phyloP scores from a whole-genome alignment of 2,888 invertebrate species.

The Synergus japonicus region DNA sequence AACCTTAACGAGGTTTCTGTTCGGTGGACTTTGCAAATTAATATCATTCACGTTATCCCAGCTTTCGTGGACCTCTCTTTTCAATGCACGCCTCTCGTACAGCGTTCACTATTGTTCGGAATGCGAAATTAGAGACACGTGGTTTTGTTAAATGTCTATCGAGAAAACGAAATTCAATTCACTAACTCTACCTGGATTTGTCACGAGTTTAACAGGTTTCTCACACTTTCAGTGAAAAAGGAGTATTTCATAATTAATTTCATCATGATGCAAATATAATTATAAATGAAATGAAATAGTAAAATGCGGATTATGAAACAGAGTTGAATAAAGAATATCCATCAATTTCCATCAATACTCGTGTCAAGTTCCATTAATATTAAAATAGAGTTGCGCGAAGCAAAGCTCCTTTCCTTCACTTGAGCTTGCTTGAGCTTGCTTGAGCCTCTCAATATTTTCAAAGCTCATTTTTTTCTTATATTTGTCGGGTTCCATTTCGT shows the following conservation, averaged over 20 bases:
- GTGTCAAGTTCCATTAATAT: neutral
- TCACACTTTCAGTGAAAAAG: neutral
- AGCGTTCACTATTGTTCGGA: constrained; percentile 31
- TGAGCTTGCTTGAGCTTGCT: neutral
- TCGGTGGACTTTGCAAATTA: constrained; percentile 55
- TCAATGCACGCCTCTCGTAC: constrained; percentile 23
- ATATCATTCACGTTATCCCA: constrained; percentile 49
- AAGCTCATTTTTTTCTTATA: neutral
- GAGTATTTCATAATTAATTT: neutral
- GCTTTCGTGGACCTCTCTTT: constrained; percentile 24
- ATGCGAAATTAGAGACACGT: constrained; percentile 33
- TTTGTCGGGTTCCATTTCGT: neutral
- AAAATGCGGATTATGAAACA: neutral
- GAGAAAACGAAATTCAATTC: constrained; percentile 31
- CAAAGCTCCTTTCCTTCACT: neutral
- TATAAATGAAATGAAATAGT: neutral
- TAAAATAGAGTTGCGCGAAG: neutral
- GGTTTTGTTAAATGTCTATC: constrained; percentile 34
- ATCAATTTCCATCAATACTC: neutral
- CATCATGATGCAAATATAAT: neutral
- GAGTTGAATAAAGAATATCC: neutral
- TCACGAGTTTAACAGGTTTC: constrained; percentile 19
- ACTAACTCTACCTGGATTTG: constrained; percentile 14
- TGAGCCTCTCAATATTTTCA: neutral
- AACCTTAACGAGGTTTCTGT: constrained; percentile 46